phyloP scores from a whole-genome alignment of 2,888 invertebrate genomes.

The Liposcelis brunnea region DNA sequence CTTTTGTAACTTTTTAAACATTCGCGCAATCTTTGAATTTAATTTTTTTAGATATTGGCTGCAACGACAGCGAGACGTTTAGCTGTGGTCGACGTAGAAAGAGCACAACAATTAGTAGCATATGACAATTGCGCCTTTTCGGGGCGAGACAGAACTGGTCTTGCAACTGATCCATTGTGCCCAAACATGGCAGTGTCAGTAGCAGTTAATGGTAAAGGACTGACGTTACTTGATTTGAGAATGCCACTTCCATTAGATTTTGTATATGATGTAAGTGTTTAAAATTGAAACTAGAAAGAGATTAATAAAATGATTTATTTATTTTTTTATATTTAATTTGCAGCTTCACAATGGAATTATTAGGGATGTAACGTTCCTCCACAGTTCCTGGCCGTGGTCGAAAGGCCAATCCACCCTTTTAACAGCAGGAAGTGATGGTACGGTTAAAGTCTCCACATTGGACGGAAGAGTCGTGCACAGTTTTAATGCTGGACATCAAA shows the following conservation, averaged over 20 bases:
- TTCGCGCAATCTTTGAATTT: too few relatives aligned
- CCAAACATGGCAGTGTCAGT: slow-evolving; percentile 30
- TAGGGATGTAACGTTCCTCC: slow-evolving; percentile 29
- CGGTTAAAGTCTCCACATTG: slow-evolving; percentile 28
- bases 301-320: not conserved
- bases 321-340: slow-evolving; percentile 11
- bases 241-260: slow-evolving; percentile 32
- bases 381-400: slow-evolving; percentile 31
- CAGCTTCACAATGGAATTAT: slow-evolving; percentile 28
- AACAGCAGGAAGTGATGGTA: slow-evolving; percentile 27
- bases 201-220: slow-evolving; percentile 31
- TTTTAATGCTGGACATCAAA: slow-evolving; percentile 27
- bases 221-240: slow-evolving; percentile 30
- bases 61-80: slow-evolving; percentile 29
- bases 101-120: slow-evolving; percentile 28
- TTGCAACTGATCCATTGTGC: slow-evolving; percentile 28
- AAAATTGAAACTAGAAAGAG: not conserved
- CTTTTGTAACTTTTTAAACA: too few relatives aligned
- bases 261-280: slow-evolving; percentile 28
- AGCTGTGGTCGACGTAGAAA: slow-evolving; percentile 30
- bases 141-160: slow-evolving; percentile 28
- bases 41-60: slow-evolving; percentile 25
- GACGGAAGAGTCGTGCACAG: slow-evolving; percentile 28
- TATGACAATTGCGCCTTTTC: slow-evolving; percentile 32
- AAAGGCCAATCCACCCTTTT: slow-evolving; percentile 25